Conservation (phyloP, 2,888 invertebrate species). For the Eutolmus rufibarbis region DNA sequence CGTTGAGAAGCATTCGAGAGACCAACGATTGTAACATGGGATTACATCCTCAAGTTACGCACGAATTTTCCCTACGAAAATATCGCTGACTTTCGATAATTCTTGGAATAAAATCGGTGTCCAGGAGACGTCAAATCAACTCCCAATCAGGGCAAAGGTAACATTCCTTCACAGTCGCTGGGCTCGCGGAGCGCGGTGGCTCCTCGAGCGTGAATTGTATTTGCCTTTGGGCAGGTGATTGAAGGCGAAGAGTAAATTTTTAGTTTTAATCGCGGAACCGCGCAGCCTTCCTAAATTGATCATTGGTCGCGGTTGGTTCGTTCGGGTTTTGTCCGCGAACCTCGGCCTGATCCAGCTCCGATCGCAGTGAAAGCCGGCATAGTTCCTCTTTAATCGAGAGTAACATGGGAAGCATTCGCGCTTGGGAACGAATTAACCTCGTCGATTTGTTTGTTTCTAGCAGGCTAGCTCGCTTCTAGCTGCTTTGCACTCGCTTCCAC, state of each 20-base stretch:
- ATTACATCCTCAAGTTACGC: background rate
- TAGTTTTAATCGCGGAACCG: background rate
- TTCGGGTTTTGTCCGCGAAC: background rate
- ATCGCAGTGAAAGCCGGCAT: constrained; percentile 19
- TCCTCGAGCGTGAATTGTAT: background rate
- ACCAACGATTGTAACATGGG: background rate
- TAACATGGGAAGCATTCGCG: constrained; percentile 2
- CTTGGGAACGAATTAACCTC: background rate
- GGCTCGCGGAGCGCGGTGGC: background rate
- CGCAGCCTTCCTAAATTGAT: constrained; percentile 3
- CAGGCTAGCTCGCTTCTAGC: background rate
- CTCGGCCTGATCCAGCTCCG: background rate
- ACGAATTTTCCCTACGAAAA: background rate
- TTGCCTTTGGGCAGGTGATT: constrained; percentile 14
- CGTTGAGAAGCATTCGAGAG: background rate
- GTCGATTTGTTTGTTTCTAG: background rate
- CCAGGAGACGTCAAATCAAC: background rate
- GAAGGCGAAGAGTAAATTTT: constrained; percentile 17
- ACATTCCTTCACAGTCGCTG: background rate
- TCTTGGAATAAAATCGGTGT: background rate
- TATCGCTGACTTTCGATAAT: background rate
- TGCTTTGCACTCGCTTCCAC: background rate
- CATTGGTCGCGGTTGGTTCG: constrained; percentile 6
- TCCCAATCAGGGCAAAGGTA: background rate
- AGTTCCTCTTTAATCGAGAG: constrained; percentile 21